These are phyloP conservation scores for Rhinichthys osculus DNA, from an alignment of 2,797 vertebrate species.

Conservation along the genomic window DNA sequence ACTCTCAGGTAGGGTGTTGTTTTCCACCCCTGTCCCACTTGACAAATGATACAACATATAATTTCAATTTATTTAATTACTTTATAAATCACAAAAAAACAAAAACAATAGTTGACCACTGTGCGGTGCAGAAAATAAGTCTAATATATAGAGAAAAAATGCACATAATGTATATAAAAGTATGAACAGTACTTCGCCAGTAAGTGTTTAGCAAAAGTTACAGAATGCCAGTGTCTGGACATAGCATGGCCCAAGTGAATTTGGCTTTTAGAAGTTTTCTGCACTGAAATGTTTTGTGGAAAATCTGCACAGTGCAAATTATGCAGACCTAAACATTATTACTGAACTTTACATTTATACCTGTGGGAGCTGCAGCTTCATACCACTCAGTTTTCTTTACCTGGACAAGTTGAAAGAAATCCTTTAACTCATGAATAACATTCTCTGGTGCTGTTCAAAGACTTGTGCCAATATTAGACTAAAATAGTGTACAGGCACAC, in stretches of 20 bases:
- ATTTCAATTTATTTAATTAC: neutral
- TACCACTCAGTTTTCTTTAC: neutral
- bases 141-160: no score
- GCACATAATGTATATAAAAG: neutral
- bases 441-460: neutral
- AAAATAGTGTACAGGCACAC: neutral
- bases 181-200: neutral
- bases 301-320: neutral
- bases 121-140: neutral
- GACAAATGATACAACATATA: neutral
- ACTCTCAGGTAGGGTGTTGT: constrained; percentile 83
- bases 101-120: neutral
- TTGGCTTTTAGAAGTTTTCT: neutral
- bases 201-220: neutral
- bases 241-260: neutral
- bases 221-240: neutral
- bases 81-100: neutral
- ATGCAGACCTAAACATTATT: neutral
- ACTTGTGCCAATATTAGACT: neutral
- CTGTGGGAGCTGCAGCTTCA: neutral
- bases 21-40: neutral
- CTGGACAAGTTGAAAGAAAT: neutral
- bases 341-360: neutral
- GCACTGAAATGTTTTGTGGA: neutral
- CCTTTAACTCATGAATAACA: neutral